Evolutionary conservation across 2,113 vertebrate genomes (phyloP).

Genomic region (Camelus bactrianus): DNA sequence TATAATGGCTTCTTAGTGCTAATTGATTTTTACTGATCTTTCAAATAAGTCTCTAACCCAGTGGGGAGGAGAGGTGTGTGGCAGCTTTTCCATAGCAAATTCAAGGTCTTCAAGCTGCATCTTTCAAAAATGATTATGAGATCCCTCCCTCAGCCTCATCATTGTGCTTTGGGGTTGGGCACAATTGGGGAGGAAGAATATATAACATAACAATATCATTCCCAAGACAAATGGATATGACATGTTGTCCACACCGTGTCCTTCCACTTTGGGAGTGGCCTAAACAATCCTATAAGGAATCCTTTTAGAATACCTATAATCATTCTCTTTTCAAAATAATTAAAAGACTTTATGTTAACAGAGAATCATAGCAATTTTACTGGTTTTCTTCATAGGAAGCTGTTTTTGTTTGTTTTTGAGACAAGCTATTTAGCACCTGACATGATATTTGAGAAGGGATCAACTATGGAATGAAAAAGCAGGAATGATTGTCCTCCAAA

Average conservation of each 20-base stretch:
- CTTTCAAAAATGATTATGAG: constrained; percentile 7
- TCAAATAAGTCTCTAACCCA: background rate
- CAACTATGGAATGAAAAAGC: background rate
- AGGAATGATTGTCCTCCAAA: background rate
- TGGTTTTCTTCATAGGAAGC: constrained; percentile 40
- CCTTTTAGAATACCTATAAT: background rate
- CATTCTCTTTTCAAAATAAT: constrained; percentile 52
- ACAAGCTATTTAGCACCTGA: background rate
- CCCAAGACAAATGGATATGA: background rate
- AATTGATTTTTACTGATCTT: background rate
- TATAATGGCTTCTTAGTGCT: background rate
- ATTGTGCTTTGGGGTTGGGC: background rate
- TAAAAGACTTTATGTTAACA: background rate
- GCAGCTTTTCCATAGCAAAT: background rate
- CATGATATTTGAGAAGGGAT: background rate
- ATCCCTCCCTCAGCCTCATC: background rate
- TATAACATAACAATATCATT: background rate
- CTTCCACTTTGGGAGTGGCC: background rate
- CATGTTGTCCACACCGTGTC: background rate
- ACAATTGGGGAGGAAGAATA: constrained; percentile 1
- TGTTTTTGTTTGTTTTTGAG: background rate
- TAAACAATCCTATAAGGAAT: background rate
- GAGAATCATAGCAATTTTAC: constrained; percentile 13
- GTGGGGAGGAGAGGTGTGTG: background rate
- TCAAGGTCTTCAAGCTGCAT: background rate